These are phyloP conservation scores for Heterotis niloticus DNA, from an alignment of 2,113 vertebrate genomes.

Conservation along the genomic window DNA sequence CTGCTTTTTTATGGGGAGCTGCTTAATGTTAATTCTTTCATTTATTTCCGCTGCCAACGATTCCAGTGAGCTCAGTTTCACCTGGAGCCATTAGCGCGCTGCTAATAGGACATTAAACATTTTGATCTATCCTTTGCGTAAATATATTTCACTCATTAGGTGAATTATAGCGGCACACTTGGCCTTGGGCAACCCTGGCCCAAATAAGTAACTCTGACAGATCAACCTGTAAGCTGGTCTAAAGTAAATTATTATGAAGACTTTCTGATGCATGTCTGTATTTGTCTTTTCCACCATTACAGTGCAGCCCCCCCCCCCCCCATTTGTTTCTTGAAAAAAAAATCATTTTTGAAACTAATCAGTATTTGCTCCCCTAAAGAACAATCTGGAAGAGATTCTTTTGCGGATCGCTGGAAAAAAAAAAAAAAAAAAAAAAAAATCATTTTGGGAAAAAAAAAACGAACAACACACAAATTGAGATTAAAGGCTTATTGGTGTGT, in stretches of 20 bases:
- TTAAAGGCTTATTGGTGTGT: constrained; percentile 44
- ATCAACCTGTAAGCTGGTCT: constrained; percentile 29
- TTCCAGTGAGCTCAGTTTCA: constrained; percentile 50
- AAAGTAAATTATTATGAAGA: constrained; percentile 33
- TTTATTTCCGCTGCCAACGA: constrained; percentile 47
- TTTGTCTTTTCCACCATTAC: constrained; percentile 18
- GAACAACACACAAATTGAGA: constrained; percentile 39
- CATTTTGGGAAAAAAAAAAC: constrained; percentile 29
- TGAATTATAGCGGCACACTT: constrained; percentile 30
- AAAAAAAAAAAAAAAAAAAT: constrained; percentile 35
- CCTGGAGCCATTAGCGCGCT: constrained; percentile 47
- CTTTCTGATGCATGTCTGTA: constrained; percentile 3
- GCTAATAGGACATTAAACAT: constrained; percentile 55
- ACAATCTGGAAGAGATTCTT: constrained; percentile 24
- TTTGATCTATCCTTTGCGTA: constrained; percentile 52
- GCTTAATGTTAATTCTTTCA: constrained; percentile 58
- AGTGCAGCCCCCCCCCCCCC: not conserved
- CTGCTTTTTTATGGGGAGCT: constrained; percentile 37
- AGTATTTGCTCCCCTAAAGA: constrained; percentile 20
- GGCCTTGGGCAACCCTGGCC: constrained; percentile 28
- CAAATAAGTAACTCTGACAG: constrained; percentile 27
- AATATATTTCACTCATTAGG: constrained; percentile 50
- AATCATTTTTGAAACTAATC: constrained; percentile 29
- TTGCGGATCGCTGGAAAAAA: constrained; percentile 2
- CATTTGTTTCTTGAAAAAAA: constrained; percentile 22